A percentile compares a stretch with the other conserved stretches of the same genome.
Conservation (phyloP, 1,140 invertebrate species). For the Akabosia matsudoensis region DNA sequence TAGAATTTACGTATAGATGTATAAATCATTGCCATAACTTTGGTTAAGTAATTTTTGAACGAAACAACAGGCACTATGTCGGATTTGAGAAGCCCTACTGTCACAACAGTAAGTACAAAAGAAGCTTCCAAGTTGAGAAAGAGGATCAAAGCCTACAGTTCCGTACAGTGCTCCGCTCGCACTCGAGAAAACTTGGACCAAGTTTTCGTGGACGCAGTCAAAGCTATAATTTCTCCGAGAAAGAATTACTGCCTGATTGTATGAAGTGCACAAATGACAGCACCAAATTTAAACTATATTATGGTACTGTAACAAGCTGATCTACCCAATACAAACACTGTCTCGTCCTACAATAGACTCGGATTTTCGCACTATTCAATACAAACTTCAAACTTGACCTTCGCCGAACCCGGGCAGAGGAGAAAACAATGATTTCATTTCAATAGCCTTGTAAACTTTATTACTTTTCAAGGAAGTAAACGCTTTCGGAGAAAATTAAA, state of each 20-base stretch:
- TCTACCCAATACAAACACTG: too few relatives aligned
- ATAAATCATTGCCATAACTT: not conserved
- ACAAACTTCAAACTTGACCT: too few relatives aligned
- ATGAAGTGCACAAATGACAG: too few relatives aligned
- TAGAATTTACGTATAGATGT: too few relatives aligned
- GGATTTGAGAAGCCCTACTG: slow-evolving; percentile 17
- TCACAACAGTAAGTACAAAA: slow-evolving; percentile 40
- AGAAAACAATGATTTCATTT: too few relatives aligned
- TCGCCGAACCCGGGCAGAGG: too few relatives aligned
- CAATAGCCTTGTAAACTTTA: too few relatives aligned
- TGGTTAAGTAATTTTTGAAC: too few relatives aligned
- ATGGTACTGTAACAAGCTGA: too few relatives aligned
- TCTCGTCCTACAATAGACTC: slow-evolving; percentile 7
- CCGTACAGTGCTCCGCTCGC: slow-evolving; percentile 83
- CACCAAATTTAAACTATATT: not conserved
- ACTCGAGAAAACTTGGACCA: slow-evolving; percentile 68
- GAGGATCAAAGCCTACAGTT: slow-evolving; percentile 70
- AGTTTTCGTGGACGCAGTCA: slow-evolving; percentile 72
- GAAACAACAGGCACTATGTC: slow-evolving; percentile 35
- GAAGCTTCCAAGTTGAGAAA: slow-evolving; percentile 75
- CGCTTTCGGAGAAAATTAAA: not conserved
- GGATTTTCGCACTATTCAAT: too few relatives aligned
- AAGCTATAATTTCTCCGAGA: too few relatives aligned
- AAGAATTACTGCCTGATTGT: too few relatives aligned
- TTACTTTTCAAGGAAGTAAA: not conserved